These are phyloP conservation scores for Melinaea menophilus DNA, from an alignment of 2,888 invertebrate species.

Conservation along the genomic window DNA sequence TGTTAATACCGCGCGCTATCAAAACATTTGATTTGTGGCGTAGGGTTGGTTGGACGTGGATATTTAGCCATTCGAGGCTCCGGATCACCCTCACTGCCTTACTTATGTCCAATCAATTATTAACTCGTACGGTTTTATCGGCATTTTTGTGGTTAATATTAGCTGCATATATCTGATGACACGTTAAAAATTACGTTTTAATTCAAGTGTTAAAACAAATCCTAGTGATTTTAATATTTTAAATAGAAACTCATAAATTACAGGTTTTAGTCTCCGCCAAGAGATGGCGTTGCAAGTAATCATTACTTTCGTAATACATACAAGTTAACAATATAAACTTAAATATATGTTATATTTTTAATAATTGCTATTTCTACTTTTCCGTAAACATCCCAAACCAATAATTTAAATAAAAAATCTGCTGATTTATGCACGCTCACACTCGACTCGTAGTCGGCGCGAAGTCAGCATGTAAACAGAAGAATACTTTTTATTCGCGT, in stretches of 20 bases:
- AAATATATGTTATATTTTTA: not conserved
- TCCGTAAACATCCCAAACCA: conserved; percentile 12
- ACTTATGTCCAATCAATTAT: conserved; percentile 61
- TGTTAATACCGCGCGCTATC: conserved; percentile 77
- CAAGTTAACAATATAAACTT: not conserved
- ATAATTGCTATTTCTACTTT: not conserved
- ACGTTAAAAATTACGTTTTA: too few relatives aligned
- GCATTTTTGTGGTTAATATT: conserved; percentile 14
- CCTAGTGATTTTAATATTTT: not conserved
- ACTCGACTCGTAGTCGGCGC: conserved; percentile 62
- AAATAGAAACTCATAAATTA: not conserved
- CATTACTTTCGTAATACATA: not conserved
- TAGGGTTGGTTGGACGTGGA: conserved; percentile 51
- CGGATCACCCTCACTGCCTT: conserved; percentile 66
- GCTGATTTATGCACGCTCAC: conserved; percentile 71
- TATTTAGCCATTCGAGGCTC: conserved; percentile 67
- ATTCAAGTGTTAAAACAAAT: too few relatives aligned
- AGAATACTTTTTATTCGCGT: conserved; percentile 74
- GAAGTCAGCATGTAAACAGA: conserved; percentile 72
- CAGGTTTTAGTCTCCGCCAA: not conserved
- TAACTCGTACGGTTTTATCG: conserved; percentile 28
- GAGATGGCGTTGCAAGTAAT: not conserved
- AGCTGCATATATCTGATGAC: not conserved
- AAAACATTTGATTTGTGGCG: conserved; percentile 78
- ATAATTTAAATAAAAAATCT: conserved; percentile 23